Conservation (phyloP, 2,113 vertebrate species). For the Misgurnus anguillicaudatus region DNA sequence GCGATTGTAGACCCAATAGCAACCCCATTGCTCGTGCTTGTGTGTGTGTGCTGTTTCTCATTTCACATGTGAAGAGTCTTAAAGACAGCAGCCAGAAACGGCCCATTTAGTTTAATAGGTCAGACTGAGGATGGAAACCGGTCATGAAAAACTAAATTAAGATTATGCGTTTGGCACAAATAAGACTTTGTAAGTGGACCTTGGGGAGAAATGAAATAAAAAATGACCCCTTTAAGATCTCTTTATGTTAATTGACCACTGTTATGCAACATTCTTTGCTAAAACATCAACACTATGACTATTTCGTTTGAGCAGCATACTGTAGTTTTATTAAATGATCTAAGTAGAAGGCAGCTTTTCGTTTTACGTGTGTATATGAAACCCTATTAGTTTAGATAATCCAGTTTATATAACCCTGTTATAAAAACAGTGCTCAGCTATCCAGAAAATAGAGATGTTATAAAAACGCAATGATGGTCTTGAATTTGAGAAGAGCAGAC, state of each 20-base stretch:
- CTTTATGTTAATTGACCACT: neutral
- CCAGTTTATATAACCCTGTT: neutral
- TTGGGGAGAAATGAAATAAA: neutral
- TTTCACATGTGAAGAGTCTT: neutral
- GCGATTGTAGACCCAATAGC: neutral
- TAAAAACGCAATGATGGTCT: neutral
- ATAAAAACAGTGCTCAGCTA: conserved; percentile 1
- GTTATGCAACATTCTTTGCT: neutral
- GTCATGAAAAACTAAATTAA: conserved; percentile 1
- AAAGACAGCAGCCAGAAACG: neutral
- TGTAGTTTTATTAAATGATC: no score
- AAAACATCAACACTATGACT: neutral
- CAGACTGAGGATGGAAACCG: neutral
- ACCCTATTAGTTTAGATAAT: neutral
- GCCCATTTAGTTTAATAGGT: neutral
- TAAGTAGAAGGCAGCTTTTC: neutral
- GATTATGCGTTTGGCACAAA: neutral
- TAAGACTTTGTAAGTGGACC: conserved; percentile 1
- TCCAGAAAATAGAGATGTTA: conserved; percentile 12
- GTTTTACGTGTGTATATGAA: neutral
- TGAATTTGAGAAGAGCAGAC: conserved; percentile 4
- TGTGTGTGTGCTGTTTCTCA: neutral
- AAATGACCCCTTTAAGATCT: neutral
- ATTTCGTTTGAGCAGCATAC: neutral
- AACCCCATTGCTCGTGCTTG: no score